Evolutionary conservation across 2,797 vertebrate species (phyloP), one percentile per base, ranked within the genome.

Genomic region (Lepilemur septentrionalis): DNA sequence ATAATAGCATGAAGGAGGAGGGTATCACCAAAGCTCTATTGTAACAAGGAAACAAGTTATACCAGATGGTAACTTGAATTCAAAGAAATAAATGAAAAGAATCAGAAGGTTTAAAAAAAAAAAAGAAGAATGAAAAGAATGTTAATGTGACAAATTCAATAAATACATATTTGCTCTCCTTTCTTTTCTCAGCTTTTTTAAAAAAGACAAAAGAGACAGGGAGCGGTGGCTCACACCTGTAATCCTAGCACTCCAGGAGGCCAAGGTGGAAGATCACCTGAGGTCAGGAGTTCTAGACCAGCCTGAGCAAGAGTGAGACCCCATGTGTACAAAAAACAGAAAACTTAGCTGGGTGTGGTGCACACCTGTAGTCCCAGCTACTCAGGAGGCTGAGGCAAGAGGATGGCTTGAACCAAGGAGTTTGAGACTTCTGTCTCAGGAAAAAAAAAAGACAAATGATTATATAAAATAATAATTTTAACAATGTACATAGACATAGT

Each of bases 31-130:
- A 83, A 93, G 28, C 57, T 76, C 52, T 81, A 38, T 13, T 81
- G 1, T 38, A 69, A n/a, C 52, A 46, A 70, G 30, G 84, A 84
- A 94, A 80, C 61, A 65, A n/a, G 32, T 52, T 17, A 79, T 32
- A 63, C 32, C 22, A 93, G 23, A 81, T 3, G 5, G 14, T 20
- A 91, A 89, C 38, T 38, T 61, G 59, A 81, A 59, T 50, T 85
- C 79, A 59, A 67, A 96, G 20, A 89, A 82, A 93, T 25, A 89
- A 81, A 90, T 86, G 4, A 79, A 81, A 63, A n/a, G 25, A 90
- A 72, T 32, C 38, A 48, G 35, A 69, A 15, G 12, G 15, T n/a
- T 17, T 38, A 38, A 38, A 38, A 38, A 38, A 38, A 50, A 79
- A 41, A 55, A 13, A 6, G 25, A 9, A 75, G 22, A n/a, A 75